Base-by-base conservation (phyloP, 2,113 vertebrate genomes). In the Lates calcarifer region DNA sequence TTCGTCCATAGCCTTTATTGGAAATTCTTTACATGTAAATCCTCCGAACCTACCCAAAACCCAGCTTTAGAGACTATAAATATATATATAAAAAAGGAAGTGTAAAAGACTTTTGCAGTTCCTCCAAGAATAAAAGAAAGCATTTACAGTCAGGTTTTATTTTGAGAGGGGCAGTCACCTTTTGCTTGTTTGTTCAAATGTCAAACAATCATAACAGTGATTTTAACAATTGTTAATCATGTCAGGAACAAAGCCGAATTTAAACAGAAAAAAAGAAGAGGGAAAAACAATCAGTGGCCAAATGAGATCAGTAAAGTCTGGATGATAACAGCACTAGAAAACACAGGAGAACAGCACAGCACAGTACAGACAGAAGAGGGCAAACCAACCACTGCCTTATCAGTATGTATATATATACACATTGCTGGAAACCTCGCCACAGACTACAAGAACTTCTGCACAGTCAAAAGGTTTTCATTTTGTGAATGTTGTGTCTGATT, bases 31-130 rank as follows among this genome's bases (percentile, higher is more conserved):
- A 93, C 86, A 89, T 41, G 71, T 79, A 83, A 92, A 74, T 84
- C 81, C 64, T 91, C 66, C 39, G 8, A 79, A 65, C 79, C 75
- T 74, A 57, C 79, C 80, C 68, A 74, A 83, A 83, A 82, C 77
- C 74, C 85, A 86, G 67, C 67, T 90, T 90, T 82, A 89, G 84
- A 91, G 83, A 92, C 92, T 92, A 93, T 92, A 92, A 91, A 93
- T 93, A 94, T 92, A 91, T 87, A 92, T 91, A 85, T 91, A 87
- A 85, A 91, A 89, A 87, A 81, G 31, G 39, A 78, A 76, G 84
- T 91, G 91, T 90, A 88, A 93, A 91, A 92, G 87, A 79, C 71
- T 87, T 90, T 84, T 79, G 83, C 69, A 83, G 85, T 84, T 91
- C 83, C 81, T 87, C 77, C 73, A 87, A 78, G 77, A 92, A 91